A percentile compares a stretch with the other conserved stretches of the same genome.
Evolutionary conservation across 2,797 vertebrate species (phyloP).

Genomic region (Acanthiza pusilla): DNA sequence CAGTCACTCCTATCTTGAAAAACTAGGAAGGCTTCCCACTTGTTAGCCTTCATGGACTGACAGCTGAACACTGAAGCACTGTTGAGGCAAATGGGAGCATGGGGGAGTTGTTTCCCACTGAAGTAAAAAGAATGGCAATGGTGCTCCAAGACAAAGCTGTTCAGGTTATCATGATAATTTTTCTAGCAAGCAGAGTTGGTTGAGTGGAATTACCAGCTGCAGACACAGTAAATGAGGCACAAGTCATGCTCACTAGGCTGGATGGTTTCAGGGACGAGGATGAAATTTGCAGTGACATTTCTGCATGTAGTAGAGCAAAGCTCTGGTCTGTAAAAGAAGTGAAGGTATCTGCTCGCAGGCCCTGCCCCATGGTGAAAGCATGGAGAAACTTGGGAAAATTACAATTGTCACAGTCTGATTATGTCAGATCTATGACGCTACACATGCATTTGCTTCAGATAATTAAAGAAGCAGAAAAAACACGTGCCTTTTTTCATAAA

Average conservation of each 20-base stretch:
- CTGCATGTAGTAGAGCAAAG: background rate
- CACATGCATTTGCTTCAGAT: background rate
- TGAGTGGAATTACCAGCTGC: slow-evolving; percentile 3
- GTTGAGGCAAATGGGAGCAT: background rate
- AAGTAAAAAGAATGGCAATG: background rate
- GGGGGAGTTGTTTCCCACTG: background rate
- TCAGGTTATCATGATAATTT: background rate
- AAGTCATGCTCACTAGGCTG: background rate
- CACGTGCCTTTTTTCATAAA: background rate
- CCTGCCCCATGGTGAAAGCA: background rate
- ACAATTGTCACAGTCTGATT: background rate
- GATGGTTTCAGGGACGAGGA: background rate
- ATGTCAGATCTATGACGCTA: background rate
- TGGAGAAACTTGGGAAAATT: background rate
- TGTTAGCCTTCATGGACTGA: background rate
- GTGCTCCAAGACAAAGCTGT: background rate
- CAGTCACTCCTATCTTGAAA: background rate
- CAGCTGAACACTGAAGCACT: background rate
- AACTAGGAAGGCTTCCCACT: background rate
- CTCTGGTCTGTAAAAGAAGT: background rate
- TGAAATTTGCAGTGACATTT: slow-evolving; percentile 16
- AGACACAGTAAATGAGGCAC: background rate
- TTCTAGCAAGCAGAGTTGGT: background rate
- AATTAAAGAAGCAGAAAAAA: background rate
- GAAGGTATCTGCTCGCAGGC: accelerated